Conservation (phyloP, 2,797 vertebrate species). For the Eulemur coronatus region DNA sequence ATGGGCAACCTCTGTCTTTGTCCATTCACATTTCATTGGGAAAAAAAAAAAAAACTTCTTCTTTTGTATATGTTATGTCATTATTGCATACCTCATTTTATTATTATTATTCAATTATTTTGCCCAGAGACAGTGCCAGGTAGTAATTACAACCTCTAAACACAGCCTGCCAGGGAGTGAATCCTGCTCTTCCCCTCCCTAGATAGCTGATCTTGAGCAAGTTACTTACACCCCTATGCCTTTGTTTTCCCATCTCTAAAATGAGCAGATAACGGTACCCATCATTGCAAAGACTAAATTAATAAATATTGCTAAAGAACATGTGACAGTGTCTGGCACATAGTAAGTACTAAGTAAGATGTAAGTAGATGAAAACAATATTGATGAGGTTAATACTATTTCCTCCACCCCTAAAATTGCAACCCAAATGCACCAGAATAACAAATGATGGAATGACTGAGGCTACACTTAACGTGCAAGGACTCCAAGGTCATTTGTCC, state of each 20-base stretch:
- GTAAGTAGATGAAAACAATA: not conserved
- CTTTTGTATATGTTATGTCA: not conserved
- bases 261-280: not conserved
- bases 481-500: not conserved
- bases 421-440: not conserved
- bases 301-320: not conserved
- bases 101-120: not conserved
- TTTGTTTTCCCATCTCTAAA: not conserved
- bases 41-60: not conserved
- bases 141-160: not conserved
- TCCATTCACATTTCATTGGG: not conserved
- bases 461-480: not conserved
- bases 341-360: not conserved
- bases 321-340: not conserved
- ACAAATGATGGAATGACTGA: not conserved
- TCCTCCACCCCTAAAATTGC: not conserved
- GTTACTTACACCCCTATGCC: not conserved
- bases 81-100: not conserved
- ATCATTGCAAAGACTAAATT: not conserved
- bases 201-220: not conserved
- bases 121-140: not conserved
- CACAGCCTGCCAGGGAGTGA: not conserved
- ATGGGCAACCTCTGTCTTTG: not conserved
- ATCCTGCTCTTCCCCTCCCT: not conserved
- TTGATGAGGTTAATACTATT: not conserved